Percentiles rank a stretch among this genome's conserved stretches.
Evolutionary conservation across 1,140 invertebrate genomes (phyloP).

Genomic region (Lanistes nyassanus): DNA sequence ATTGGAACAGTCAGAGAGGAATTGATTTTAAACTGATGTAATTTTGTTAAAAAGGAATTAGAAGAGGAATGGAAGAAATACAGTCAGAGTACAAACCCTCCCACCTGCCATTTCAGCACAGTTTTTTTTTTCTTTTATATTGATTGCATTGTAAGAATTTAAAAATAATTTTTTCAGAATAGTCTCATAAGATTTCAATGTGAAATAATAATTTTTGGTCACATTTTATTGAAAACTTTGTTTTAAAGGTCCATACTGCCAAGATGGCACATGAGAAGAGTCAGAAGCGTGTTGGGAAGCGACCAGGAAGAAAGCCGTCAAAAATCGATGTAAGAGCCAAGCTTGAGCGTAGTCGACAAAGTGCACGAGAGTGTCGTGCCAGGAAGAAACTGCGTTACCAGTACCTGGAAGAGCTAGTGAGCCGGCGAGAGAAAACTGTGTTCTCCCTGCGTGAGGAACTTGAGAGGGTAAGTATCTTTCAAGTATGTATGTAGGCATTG

Average conservation of each 20-base stretch:
- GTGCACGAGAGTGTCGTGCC: constrained; percentile 95
- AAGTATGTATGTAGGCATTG: no score
- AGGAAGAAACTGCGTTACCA: constrained; percentile 95
- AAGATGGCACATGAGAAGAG: constrained; percentile 45
- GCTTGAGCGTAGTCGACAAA: constrained; percentile 94
- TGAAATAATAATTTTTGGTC: neutral
- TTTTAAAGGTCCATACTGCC: constrained; percentile 54
- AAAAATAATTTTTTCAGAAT: constrained; percentile 10
- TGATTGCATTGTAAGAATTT: neutral
- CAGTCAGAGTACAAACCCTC: neutral
- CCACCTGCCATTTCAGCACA: neutral
- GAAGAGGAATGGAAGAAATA: no score
- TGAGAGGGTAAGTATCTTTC: constrained; percentile 79
- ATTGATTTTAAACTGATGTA: no score
- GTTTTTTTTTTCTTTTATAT: neutral
- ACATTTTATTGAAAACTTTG: constrained; percentile 6
- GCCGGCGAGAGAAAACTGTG: constrained; percentile 93
- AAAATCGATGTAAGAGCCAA: constrained; percentile 95
- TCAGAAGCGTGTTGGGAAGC: constrained; percentile 61
- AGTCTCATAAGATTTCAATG: neutral
- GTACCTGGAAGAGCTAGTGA: constrained; percentile 95
- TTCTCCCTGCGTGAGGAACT: constrained; percentile 88
- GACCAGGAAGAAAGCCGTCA: constrained; percentile 88
- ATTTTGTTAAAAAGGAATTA: no score
- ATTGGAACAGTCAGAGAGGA: no score